Conservation (phyloP, 2,113 vertebrate species). For the Prolemur simus region DNA sequence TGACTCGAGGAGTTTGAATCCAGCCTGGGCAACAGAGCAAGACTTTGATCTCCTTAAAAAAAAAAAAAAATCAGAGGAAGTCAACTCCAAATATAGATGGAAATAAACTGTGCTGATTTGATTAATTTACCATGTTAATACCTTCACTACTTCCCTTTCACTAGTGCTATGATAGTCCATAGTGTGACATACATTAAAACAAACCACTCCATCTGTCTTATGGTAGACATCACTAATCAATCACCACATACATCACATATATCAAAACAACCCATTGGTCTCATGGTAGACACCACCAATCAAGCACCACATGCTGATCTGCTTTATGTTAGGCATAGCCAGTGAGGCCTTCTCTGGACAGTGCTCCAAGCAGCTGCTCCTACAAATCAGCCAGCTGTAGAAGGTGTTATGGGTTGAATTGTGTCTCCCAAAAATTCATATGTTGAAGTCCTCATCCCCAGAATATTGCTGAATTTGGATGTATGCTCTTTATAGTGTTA, state of each 20-base stretch:
- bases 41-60: too few relatives aligned
- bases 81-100: neutral
- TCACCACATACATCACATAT: neutral
- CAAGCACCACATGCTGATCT: neutral
- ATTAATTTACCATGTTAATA: neutral
- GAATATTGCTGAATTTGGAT: neutral
- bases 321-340: neutral
- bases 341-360: neutral
- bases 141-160: neutral
- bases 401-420: neutral
- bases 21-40: too few relatives aligned
- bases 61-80: too few relatives aligned
- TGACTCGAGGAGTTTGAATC: too few relatives aligned
- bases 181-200: neutral
- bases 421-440: neutral
- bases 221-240: neutral
- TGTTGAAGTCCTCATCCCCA: neutral
- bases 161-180: fast-evolving
- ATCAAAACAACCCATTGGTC: neutral
- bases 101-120: neutral
- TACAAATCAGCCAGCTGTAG: neutral
- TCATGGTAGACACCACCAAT: neutral
- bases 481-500: neutral
- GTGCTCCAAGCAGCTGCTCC: neutral
- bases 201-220: neutral